phyloP scores from a whole-genome alignment of 2,797 vertebrate genomes.

The Rallus crepitans region DNA sequence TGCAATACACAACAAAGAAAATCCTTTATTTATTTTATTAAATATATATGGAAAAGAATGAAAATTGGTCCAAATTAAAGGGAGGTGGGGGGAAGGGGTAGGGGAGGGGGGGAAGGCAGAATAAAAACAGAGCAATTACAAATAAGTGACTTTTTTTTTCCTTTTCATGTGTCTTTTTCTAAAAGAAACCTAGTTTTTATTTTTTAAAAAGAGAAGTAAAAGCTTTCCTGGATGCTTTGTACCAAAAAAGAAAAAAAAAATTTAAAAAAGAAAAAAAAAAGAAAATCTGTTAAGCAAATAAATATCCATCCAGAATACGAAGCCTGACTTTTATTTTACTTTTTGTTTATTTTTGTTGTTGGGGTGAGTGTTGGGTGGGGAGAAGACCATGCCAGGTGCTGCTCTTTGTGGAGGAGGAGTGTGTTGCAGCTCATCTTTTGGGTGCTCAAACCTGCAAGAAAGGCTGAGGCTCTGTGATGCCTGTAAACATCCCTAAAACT shows the following conservation, averaged over 20 bases:
- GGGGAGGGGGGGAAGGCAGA: slow-evolving; percentile 71
- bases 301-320: slow-evolving; percentile 72
- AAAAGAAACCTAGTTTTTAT: slow-evolving; percentile 82
- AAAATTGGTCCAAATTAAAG: slow-evolving; percentile 88
- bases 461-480: background rate
- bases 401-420: background rate
- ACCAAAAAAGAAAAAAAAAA: slow-evolving; percentile 88
- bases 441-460: background rate
- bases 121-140: slow-evolving; percentile 82
- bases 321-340: slow-evolving; percentile 71
- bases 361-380: slow-evolving; percentile 21
- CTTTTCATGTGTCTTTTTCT: slow-evolving; percentile 67
- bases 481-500: background rate
- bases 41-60: slow-evolving; percentile 81
- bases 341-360: slow-evolving; percentile 41
- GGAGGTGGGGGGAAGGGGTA: background rate
- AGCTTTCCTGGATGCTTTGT: slow-evolving; percentile 95
- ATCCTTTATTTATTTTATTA: slow-evolving; percentile 95
- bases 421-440: background rate
- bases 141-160: slow-evolving; percentile 56
- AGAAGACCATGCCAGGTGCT: background rate
- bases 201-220: slow-evolving; percentile 85
- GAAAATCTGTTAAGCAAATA: slow-evolving; percentile 67
- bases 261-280: background rate
- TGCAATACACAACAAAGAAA: slow-evolving; percentile 84